These are phyloP conservation scores for Bufo bufo DNA, from an alignment of 2,113 vertebrate genomes.

Conservation along the genomic window DNA sequence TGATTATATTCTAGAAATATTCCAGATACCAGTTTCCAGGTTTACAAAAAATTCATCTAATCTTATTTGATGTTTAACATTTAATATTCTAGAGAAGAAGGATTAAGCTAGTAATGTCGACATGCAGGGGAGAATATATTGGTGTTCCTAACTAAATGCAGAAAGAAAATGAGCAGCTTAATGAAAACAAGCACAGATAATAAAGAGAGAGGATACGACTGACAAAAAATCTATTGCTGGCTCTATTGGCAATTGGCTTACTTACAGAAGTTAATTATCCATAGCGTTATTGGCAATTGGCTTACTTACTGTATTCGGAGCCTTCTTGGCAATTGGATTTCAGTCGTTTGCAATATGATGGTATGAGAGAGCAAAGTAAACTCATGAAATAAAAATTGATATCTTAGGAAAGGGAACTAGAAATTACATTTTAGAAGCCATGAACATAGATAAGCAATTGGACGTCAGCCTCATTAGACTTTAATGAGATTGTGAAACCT, in stretches of 20 bases:
- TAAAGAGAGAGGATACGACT: conserved; percentile 25
- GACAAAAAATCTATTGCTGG: conserved; percentile 48
- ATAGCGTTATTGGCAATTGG: conserved; percentile 50
- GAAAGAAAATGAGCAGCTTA: conserved; percentile 48
- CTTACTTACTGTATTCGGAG: conserved; percentile 45
- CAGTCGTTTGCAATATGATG: conserved; percentile 28
- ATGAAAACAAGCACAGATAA: conserved; percentile 44
- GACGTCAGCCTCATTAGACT: conserved; percentile 4
- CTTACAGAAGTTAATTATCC: conserved; percentile 53
- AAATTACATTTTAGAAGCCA: background rate
- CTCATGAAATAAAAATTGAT: conserved; percentile 12
- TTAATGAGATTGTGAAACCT: background rate
- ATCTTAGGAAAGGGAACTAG: conserved; percentile 1
- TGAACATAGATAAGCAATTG: background rate
- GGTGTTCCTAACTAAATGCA: conserved; percentile 27
- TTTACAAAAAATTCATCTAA: background rate
- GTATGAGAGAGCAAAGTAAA: conserved; percentile 18
- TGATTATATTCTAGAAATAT: background rate
- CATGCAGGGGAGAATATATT: conserved; percentile 23
- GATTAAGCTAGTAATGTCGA: background rate
- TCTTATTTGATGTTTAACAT: background rate
- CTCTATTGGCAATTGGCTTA: conserved; percentile 52
- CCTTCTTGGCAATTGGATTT: conserved; percentile 47
- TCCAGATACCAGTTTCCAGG: background rate
- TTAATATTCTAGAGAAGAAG: background rate